Evolutionary conservation across 1,140 invertebrate genomes (phyloP), one percentile per base, ranked within the genome.

Genomic region (Lepidurus arcticus): DNA sequence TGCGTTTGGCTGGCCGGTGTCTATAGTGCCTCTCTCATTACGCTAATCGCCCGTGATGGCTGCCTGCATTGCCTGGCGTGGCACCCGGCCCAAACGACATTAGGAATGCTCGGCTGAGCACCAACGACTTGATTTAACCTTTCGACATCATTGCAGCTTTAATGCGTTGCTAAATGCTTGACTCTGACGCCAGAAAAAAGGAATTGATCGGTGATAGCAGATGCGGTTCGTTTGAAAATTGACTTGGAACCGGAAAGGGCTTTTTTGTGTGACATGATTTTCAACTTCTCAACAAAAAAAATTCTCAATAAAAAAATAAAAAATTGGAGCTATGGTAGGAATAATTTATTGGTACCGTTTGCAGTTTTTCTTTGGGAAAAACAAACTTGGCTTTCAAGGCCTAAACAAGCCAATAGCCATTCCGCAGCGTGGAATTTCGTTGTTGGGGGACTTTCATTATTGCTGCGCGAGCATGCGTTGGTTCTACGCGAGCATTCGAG

Each of bases 81-180:
- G 53, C 53, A 65, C 53, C 53, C 53, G 53, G 53, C 53, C 53
- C 53, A 65, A 65, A 65, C 53, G 53, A 65, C 53, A 65, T 65
- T 65, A 65, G 53, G 53, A 65, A 65, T 65, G 53, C 53, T 65
- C 21, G 53, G 53, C 16, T 65, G 53, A 65, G 53, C 53, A 65
- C 53, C 53, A 65, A 65, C 53, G 53, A 65, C 53, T 65, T 65
- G 53, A 65, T 65, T 65, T 65, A 16, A 65, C 53, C 53, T 65
- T 65, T 65, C 53, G 53, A 65, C 53, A 65, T 65, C 53, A 65
- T 65, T 65, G 53, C 53, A 65, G 53, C 53, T 21, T 65, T 65
- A 65, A 65, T 65, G 53, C 53, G 53, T 65, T 65, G 53, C 53
- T 65, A 65, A 65, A 65, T 65, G 53, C 53, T 65, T 13, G 16